Evolutionary conservation across 2,113 vertebrate genomes (phyloP).

Genomic region (Alligator sinensis): DNA sequence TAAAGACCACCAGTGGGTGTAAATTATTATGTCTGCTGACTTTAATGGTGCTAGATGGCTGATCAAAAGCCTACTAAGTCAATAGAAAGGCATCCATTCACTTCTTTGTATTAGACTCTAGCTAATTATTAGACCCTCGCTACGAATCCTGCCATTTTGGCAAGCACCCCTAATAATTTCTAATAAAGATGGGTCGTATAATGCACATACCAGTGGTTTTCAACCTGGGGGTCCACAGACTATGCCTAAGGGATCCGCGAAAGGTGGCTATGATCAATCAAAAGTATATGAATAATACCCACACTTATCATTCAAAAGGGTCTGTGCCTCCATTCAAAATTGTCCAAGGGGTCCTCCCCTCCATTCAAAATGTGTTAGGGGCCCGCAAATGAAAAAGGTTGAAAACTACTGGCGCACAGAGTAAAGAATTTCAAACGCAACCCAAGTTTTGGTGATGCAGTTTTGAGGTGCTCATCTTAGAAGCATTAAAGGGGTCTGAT

Average conservation of each 20-base stretch:
- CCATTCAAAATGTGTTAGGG: no score
- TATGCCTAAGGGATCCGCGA: no score
- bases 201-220: no score
- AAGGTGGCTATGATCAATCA: no score
- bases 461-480: background rate
- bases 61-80: background rate
- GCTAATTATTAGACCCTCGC: background rate
- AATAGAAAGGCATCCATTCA: background rate
- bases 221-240: no score
- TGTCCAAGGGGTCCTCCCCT: no score
- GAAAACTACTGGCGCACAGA: no score
- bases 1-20: background rate
- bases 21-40: background rate
- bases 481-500: background rate
- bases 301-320: no score
- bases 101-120: background rate
- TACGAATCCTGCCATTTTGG: background rate
- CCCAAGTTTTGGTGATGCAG: background rate
- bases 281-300: no score
- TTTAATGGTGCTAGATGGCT: background rate
- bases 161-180: background rate
- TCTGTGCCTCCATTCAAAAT: no score
- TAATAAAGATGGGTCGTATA: background rate
- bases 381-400: no score
- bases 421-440: background rate